Conservation (phyloP, 92 coral and sea anemone genomes). For the Porites rus region DNA sequence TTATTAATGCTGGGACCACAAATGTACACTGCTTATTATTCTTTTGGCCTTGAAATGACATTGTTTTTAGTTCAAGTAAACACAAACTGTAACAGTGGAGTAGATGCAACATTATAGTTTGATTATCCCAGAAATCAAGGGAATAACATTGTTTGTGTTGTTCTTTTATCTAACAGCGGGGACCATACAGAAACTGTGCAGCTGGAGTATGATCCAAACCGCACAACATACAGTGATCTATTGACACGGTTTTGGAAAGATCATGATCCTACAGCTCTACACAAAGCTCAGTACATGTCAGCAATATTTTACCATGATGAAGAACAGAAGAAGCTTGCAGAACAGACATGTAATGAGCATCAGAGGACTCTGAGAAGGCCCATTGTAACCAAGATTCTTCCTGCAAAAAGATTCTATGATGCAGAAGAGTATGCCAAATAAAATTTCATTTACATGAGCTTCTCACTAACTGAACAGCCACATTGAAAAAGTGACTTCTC, state of each 20-base stretch:
- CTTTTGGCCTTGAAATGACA: no score
- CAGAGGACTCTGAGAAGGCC: slow-evolving; percentile 66
- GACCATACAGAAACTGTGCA: slow-evolving; percentile 96
- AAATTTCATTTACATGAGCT: background rate
- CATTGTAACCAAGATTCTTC: slow-evolving; percentile 88
- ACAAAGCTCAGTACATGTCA: slow-evolving; percentile 93
- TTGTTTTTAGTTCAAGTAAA: no score
- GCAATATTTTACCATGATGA: slow-evolving; percentile 95
- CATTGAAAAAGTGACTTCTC: no score
- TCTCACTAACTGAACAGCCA: background rate
- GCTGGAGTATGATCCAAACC: slow-evolving; percentile 85
- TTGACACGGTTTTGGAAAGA: slow-evolving; percentile 86
- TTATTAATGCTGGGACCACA: no score
- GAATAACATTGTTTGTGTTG: background rate
- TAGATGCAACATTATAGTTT: no score
- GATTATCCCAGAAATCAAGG: background rate
- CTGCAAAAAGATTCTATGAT: slow-evolving; percentile 91
- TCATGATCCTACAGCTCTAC: slow-evolving; percentile 79
- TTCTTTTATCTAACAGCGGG: slow-evolving; percentile 69
- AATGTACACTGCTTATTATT: no score
- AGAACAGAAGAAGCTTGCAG: slow-evolving; percentile 86
- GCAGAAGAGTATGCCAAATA: slow-evolving; percentile 90
- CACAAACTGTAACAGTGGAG: no score
- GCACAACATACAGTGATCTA: slow-evolving; percentile 88
- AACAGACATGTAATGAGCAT: slow-evolving; percentile 74